These are phyloP conservation scores for Yponomeuta evonymella DNA, from an alignment of 2,888 invertebrate genomes.

Conservation along the genomic window DNA sequence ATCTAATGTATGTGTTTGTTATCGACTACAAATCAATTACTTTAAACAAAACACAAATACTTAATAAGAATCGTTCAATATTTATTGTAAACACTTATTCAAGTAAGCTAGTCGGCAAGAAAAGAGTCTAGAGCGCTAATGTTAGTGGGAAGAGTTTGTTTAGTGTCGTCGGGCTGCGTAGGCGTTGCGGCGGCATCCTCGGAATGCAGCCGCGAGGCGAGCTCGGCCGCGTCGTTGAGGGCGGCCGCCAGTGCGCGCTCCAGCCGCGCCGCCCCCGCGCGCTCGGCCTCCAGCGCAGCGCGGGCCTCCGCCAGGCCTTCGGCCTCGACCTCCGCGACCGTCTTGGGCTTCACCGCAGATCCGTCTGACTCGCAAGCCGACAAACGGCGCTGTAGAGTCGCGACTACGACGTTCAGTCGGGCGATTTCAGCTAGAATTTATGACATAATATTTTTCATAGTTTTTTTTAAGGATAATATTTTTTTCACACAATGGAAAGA, in stretches of 20 bases:
- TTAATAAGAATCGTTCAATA: not conserved
- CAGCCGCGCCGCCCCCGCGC: conserved; percentile 46
- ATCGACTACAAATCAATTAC: not conserved
- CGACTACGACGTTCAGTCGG: conserved; percentile 41
- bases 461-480: no score
- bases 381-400: conserved; percentile 43
- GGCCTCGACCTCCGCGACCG: conserved; percentile 28
- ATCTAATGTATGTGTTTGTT: not conserved
- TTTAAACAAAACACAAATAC: not conserved
- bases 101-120: conserved; percentile 48
- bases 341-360: not conserved
- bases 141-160: conserved; percentile 27
- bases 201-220: conserved; percentile 44
- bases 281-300: conserved; percentile 51
- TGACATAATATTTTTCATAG: not conserved
- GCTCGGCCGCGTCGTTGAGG: conserved; percentile 48
- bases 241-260: conserved; percentile 55
- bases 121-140: conserved; percentile 58
- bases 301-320: conserved; percentile 44
- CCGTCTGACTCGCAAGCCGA: conserved; percentile 24
- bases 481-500: no score
- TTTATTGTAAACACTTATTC: not conserved
- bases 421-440: conserved; percentile 49
- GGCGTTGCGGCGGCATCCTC: conserved; percentile 31
- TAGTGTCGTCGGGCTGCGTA: not conserved